Evolutionary conservation across 1,140 invertebrate species (phyloP).

Genomic region (Cherax destructor): DNA sequence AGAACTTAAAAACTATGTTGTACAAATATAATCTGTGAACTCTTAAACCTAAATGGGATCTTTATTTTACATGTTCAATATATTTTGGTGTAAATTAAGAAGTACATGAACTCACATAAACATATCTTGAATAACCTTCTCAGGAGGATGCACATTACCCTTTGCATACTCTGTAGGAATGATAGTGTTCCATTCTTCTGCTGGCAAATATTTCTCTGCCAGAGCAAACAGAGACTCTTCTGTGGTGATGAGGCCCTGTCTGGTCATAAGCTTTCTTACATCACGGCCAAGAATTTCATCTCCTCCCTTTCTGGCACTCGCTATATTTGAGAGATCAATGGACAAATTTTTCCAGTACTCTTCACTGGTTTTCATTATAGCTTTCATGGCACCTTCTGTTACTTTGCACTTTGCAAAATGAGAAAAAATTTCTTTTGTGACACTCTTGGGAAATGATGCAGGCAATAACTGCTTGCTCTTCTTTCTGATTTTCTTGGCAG

Average conservation of each 20-base stretch:
- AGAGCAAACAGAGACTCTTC: neutral
- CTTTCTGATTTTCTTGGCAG: neutral
- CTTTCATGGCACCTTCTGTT: neutral
- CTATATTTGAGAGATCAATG: neutral
- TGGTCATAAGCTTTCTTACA: neutral
- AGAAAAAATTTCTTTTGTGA: constrained; percentile 1
- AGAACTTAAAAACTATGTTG: too few relatives aligned
- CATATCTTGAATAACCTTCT: neutral
- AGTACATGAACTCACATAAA: neutral
- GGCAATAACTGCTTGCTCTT: neutral
- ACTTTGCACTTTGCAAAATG: constrained; percentile 21
- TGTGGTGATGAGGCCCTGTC: neutral
- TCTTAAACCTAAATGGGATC: too few relatives aligned
- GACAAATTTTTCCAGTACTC: constrained; percentile 14
- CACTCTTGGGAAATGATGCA: neutral
- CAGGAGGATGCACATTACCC: neutral
- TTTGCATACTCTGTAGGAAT: constrained; percentile 19
- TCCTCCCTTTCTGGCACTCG: neutral
- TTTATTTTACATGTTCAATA: too few relatives aligned
- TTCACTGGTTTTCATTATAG: constrained; percentile 1
- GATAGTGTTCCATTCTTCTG: constrained; percentile 5
- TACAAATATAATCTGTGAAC: too few relatives aligned
- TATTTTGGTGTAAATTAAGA: too few relatives aligned
- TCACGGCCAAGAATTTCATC: neutral
- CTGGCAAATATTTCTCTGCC: neutral